These are phyloP conservation scores for Heliocidaris tuberculata DNA, from an alignment of 35 echinoderm and acorn worm genomes.

Conservation along the genomic window DNA sequence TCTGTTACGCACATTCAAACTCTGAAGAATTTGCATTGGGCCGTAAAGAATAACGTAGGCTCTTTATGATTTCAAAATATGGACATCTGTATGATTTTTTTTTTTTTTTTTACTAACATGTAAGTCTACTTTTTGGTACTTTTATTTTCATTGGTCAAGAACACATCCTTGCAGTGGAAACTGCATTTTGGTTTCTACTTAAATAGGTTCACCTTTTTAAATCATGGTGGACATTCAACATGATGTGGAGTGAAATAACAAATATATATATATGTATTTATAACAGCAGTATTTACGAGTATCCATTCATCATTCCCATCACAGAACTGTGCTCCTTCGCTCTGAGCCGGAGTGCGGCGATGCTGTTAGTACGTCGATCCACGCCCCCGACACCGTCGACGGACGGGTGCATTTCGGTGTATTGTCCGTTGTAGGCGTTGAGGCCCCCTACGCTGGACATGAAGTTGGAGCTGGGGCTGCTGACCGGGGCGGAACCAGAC, in stretches of 20 bases:
- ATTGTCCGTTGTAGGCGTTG: slow-evolving; percentile 88
- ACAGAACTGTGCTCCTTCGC: slow-evolving; percentile 92
- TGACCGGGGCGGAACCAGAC: neutral
- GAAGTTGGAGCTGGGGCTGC: slow-evolving; percentile 31
- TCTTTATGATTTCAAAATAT: neutral
- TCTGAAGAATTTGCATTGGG: too few species aligned
- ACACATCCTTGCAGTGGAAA: neutral
- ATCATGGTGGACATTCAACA: neutral
- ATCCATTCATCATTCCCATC: slow-evolving; percentile 93
- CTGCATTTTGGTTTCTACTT: neutral
- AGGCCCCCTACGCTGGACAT: slow-evolving; percentile 42
- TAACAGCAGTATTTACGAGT: slow-evolving; percentile 59
- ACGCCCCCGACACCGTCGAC: slow-evolving; percentile 62
- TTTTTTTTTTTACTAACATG: neutral
- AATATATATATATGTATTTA: neutral
- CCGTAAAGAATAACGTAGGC: too few species aligned
- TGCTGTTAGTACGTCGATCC: slow-evolving; percentile 86
- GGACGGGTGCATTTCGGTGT: slow-evolving; percentile 57
- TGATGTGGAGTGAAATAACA: neutral
- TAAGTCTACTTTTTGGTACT: neutral
- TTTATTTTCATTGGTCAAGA: neutral
- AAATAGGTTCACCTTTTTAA: neutral
- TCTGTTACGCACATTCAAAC: too few species aligned
- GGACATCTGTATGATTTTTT: too few species aligned
- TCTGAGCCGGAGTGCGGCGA: slow-evolving; percentile 81